Evolutionary conservation across 2,113 vertebrate species (phyloP), one percentile per base, ranked within the genome.

Genomic region (Eolophus roseicapilla): DNA sequence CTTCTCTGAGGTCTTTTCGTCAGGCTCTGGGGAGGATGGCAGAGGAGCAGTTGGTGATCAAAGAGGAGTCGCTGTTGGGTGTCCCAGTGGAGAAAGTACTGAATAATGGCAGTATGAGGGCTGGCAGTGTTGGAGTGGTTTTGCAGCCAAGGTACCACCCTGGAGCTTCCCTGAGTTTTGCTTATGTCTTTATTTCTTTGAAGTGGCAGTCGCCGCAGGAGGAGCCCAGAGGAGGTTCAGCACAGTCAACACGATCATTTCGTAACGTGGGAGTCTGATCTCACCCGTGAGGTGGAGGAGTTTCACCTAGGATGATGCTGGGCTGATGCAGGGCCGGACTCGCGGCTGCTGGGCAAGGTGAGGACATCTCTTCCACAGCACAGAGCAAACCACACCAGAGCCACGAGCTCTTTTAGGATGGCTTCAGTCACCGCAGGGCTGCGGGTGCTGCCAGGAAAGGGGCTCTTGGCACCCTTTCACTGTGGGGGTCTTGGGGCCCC

Each of bases 211-310:
- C 75, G 80, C 55, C 60, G 49, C 43, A 44, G 83, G 88, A 92
- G 90, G 93, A 90, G 14, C 55, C 41, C 69, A 7, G 78, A 39
- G 78, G 63, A 90, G 59, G 57, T 57, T 77, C 8, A 21, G 10
- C 33, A 7, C 35, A 73, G 85, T 37, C 94, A 80, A 41, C 71
- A 27, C 11, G 2, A 10, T 20, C 8, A 2, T 96, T 94, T 95
- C 80, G 31, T 90, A 96, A 96, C 1, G 29, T 50, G 86, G 91
- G 86, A 95, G 76, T 86, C 90, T 95, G 92, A 96, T 86, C 90
- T 93, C 93, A 93, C 60, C 33, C 0, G 2, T 20, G 15, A 95
- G 86, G 82, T 70, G 90, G 68, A 93, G 94, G 79, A 94, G 93
- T 93, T 95, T 93, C 95, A 83, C 7, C 52, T 8, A 11, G 79